phyloP scores from a whole-genome alignment of 2,888 invertebrate genomes.

The Ochropacha duplaris region DNA sequence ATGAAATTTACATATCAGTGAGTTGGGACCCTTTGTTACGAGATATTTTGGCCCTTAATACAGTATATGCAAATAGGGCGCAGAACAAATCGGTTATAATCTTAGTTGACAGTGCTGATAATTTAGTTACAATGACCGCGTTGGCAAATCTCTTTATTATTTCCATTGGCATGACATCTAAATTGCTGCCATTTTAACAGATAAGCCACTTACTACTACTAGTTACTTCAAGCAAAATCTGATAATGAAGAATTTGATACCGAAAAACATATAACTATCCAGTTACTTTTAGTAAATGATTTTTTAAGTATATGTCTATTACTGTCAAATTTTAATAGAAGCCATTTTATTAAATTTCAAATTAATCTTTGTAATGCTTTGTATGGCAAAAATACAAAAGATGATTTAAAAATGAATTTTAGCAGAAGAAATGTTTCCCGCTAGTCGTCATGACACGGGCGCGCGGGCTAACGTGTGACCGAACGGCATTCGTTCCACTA shows the following conservation, averaged over 20 bases:
- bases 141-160: conserved; percentile 1
- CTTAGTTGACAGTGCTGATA: background rate
- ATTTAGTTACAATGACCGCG: background rate
- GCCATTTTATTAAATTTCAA: too few relatives aligned
- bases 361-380: too few relatives aligned
- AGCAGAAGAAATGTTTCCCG: background rate
- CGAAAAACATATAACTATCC: too few relatives aligned
- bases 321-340: background rate
- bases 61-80: background rate
- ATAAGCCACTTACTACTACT: too few relatives aligned
- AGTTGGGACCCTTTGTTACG: conserved; percentile 4
- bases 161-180: background rate
- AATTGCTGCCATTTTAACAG: background rate
- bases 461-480: background rate
- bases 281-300: too few relatives aligned
- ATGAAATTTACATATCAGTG: conserved; percentile 3
- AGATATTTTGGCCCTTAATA: conserved; percentile 5
- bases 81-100: conserved; percentile 3
- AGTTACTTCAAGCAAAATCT: background rate
- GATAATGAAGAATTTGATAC: background rate
- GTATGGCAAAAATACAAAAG: too few relatives aligned
- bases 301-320: background rate
- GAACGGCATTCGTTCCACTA: conserved; percentile 33
- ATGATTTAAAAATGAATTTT: background rate
- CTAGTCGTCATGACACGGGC: background rate